Base-by-base conservation (phyloP, 2,113 vertebrate species). In the Hemiprocne comata region DNA sequence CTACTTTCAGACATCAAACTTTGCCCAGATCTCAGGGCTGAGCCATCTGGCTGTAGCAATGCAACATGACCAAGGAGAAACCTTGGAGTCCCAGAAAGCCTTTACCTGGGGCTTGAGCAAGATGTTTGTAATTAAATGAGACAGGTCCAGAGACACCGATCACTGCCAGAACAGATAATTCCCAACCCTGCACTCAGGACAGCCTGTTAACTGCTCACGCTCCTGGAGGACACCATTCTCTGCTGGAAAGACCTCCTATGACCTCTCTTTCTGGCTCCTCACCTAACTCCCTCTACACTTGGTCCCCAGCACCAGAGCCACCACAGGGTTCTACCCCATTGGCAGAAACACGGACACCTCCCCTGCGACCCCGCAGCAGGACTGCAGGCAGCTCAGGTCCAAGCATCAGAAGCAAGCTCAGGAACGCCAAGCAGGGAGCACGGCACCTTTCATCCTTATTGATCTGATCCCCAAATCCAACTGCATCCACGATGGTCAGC, bases 381-480 rank as follows among this genome's bases (percentile, higher is more conserved):
- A 8, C 46, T 46, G 46, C 44, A 18, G 46, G 46, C 46, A 46
- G 46, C 46, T 46, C 46, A 46, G 17, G 10, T 0, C 79, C 29
- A 8, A 72, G 69, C 44, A 18, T 3, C 28, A 50, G 3, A 83
- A 28, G 40, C 15, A 11, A 71, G 74, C 74, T 62, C 88, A 26
- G 58, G 17, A 60, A 74, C 0, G 2, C 50, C 61, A 2, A 80
- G 69, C 93, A 90, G 91, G 88, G 75, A 79, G 95, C 95, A 87
- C 75, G 48, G 79, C 67, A 95, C 98, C 99, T 99, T 92, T 99
- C 99, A 3, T 99, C 99, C 96, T 99, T 99, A 90, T 99, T 99
- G 73, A 99, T 99, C 97, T 99, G 99, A 54, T 99, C 99, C 12
- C 99, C 99, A 8, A 99, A 99, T 48, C 99, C 99, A 12, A 99